Evolutionary conservation across 1,140 invertebrate genomes (phyloP), one percentile per base, ranked within the genome.

Genomic region (Zaprionus vittiger): DNA sequence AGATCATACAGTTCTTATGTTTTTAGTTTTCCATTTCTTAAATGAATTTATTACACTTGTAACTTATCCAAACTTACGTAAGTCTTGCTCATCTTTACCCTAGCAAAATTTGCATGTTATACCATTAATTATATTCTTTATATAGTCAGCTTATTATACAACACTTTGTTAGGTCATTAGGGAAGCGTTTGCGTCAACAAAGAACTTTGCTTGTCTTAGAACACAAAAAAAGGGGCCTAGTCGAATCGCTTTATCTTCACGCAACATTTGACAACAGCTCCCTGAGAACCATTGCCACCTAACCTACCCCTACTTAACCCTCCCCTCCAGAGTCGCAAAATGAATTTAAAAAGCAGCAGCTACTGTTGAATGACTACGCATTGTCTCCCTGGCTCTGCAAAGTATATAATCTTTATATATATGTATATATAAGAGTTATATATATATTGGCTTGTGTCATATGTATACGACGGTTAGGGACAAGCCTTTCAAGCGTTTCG

Each of bases 241-340:
- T 31, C 57, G 56, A 31, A 67, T 64, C 47, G 66, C 38, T 49
- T 83, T 83, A 84, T 85, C 81, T 85, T 85, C 65, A 81, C 83
- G 82, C 74, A 81, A 84, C 81, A 85, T 84, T 81, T 85, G 70
- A 78, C 74, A 74, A 78, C 28, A 77, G 72, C 54, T 61, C 55
- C 26, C 61, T 24, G 34, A n/a, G 47, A 55, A 22, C 6, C 24
- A 17, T 2, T 6, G 6, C 41, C 9, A 47, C 6, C 28, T 24
- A 4, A 7, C 20, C 17, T 22, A 22, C 24, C 17, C 49, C 41
- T 52, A 56, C 41, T 11, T 15, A 31, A 47, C 28, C 34, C 31
- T 38, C 37, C 17, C 56, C 34, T n/a, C 0, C 0, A 44, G 38
- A 41, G 38, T 5, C 37, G 37, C 37, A 69, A 75, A 75, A 22